Percentiles rank a stretch among this genome's conserved stretches.
Conservation (phyloP, 2,888 invertebrate species). For the Exephanes ischioxanthus region DNA sequence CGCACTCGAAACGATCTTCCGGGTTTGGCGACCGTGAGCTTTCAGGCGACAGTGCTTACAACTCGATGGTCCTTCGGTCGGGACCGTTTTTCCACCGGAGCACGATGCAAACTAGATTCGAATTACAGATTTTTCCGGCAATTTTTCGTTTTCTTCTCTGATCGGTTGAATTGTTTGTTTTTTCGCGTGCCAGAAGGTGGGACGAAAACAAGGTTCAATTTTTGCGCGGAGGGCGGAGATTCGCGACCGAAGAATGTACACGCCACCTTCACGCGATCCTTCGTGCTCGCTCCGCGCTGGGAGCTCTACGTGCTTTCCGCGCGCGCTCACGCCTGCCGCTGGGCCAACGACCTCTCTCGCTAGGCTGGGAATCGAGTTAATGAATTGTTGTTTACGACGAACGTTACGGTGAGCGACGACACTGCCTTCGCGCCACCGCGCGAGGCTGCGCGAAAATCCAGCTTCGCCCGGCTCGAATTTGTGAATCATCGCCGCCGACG, state of each 20-base stretch:
- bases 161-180: neutral
- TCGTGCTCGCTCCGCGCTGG: neutral
- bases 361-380: constrained; percentile 69
- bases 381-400: constrained; percentile 72
- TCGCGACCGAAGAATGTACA: constrained; percentile 20
- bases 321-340: constrained; percentile 41
- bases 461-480: neutral
- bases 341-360: constrained; percentile 69
- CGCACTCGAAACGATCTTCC: constrained; percentile 36
- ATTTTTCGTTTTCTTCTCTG: neutral
- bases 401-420: constrained; percentile 66
- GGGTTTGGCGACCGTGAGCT: constrained; percentile 33
- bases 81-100: too few relatives aligned
- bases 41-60: neutral
- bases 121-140: neutral
- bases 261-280: neutral
- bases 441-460: constrained; percentile 4
- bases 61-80: neutral
- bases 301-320: constrained; percentile 32
- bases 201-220: constrained; percentile 37
- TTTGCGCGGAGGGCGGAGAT: neutral
- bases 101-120: neutral
- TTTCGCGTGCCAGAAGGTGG: neutral
- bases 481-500: neutral
- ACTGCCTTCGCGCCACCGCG: too few relatives aligned